Evolutionary conservation across 2,113 vertebrate species (phyloP).

Genomic region (Ceratotherium simum): DNA sequence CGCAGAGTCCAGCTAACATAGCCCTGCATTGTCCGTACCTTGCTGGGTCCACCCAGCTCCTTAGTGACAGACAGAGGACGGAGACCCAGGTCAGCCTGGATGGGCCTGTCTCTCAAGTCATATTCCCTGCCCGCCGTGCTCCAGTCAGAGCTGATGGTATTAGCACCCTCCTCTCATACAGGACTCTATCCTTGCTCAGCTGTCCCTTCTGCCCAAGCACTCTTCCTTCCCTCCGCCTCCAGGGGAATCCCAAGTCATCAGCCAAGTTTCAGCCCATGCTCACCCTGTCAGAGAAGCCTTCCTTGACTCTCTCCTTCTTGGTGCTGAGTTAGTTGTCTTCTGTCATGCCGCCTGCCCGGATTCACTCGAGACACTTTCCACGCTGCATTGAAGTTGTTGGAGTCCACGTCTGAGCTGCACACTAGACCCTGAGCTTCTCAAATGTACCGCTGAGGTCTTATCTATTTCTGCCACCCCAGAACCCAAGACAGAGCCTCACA

Average conservation of each 20-base stretch:
- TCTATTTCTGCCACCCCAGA: neutral
- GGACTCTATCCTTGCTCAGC: too few species aligned
- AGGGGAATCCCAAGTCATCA: too few species aligned
- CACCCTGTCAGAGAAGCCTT: neutral
- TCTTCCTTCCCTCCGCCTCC: neutral
- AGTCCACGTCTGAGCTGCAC: fast-evolving
- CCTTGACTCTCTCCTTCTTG: too few species aligned
- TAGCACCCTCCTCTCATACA: fast-evolving
- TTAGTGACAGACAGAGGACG: neutral
- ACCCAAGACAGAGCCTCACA: neutral
- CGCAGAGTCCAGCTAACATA: neutral
- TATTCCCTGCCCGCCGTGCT: neutral
- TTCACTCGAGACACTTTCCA: fast-evolving
- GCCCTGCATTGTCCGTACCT: neutral
- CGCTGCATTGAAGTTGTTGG: fast-evolving
- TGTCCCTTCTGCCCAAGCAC: neutral
- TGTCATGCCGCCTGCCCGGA: fast-evolving
- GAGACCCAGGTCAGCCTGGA: neutral
- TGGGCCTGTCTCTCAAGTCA: fast-evolving
- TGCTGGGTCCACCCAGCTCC: neutral
- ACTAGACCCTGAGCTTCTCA: neutral
- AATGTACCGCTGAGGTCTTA: fast-evolving
- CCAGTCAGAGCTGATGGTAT: fast-evolving
- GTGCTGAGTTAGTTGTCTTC: neutral
- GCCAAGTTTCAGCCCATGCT: neutral